phyloP scores from a whole-genome alignment of 2,797 vertebrate species.

The Lemur catta region DNA sequence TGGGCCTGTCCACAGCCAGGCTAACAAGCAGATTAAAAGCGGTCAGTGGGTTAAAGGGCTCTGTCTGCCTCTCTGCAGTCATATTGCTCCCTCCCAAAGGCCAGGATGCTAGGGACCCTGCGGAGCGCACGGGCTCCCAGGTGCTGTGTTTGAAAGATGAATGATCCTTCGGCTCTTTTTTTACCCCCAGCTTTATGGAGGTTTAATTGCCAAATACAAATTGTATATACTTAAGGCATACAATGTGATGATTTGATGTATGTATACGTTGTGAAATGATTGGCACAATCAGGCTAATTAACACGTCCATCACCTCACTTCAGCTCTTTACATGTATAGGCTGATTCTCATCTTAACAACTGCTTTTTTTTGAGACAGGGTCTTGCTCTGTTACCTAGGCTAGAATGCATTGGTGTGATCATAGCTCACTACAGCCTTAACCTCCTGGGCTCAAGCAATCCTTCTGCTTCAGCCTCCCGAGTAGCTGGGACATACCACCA shows the following conservation, averaged over 20 bases:
- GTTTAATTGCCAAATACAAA: background rate
- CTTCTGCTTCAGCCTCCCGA: background rate
- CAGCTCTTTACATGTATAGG: background rate
- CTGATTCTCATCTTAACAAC: background rate
- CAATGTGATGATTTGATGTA: background rate
- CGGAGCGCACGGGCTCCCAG: background rate
- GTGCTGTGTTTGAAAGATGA: background rate
- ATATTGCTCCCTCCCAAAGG: background rate
- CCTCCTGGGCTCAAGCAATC: background rate
- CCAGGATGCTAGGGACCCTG: background rate
- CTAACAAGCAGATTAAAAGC: conserved; percentile 60
- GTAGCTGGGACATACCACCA: background rate
- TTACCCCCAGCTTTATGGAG: background rate
- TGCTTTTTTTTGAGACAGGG: background rate
- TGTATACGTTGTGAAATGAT: background rate
- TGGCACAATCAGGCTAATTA: background rate
- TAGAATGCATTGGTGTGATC: background rate
- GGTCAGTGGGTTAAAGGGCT: conserved; percentile 40
- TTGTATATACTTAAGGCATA: background rate
- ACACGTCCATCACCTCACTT: no score
- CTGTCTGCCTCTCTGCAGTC: background rate
- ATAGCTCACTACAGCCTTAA: background rate
- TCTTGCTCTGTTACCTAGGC: no score
- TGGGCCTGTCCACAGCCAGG: background rate
- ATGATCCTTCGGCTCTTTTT: background rate